phyloP scores from a whole-genome alignment of 2,113 vertebrate species.

The Calidris pugnax region DNA sequence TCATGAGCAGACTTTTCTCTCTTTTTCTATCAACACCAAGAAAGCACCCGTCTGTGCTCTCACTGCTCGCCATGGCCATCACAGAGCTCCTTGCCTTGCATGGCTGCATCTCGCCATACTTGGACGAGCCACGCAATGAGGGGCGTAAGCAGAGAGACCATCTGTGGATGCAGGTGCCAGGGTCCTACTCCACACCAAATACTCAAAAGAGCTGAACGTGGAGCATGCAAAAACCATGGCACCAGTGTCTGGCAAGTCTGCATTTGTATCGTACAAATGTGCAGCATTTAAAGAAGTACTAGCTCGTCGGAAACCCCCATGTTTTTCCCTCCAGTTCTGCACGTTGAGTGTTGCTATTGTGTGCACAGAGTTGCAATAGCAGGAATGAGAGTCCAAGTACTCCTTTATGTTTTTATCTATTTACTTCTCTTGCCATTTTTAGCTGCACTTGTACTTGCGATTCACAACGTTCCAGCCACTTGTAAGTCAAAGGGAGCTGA shows the following conservation, averaged over 20 bases:
- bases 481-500: background rate
- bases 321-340: background rate
- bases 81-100: fast-evolving
- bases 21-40: background rate
- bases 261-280: fast-evolving
- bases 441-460: background rate
- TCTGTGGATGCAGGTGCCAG: background rate
- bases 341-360: background rate
- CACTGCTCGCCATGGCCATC: background rate
- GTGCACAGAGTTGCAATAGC: background rate
- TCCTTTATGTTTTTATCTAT: background rate
- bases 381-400: background rate
- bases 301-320: background rate
- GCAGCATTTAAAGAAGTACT: fast-evolving
- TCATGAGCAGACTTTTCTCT: background rate
- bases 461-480: background rate
- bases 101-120: fast-evolving
- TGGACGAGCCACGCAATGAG: fast-evolving
- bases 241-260: fast-evolving
- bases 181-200: background rate
- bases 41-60: background rate
- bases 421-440: background rate
- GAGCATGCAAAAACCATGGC: fast-evolving
- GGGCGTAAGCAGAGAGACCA: background rate
- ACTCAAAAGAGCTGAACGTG: fast-evolving